Evolutionary conservation across 2,797 vertebrate species (phyloP).

Genomic region (Vireo griseus): DNA sequence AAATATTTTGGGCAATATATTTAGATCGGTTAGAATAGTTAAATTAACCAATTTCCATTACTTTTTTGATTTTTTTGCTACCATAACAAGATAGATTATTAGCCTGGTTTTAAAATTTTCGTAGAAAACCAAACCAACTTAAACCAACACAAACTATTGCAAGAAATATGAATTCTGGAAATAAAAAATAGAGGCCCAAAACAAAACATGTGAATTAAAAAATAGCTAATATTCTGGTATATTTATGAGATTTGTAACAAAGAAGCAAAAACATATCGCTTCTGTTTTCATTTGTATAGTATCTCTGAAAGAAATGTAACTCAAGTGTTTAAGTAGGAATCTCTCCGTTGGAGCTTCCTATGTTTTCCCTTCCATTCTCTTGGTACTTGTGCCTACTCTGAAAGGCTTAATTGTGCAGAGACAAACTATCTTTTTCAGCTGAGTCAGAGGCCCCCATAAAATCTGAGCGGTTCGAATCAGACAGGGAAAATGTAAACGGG

Average conservation of each 20-base stretch:
- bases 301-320: not conserved
- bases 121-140: not conserved
- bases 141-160: not conserved
- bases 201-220: not conserved
- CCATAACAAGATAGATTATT: not conserved
- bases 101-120: not conserved
- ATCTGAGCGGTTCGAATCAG: constrained; percentile 9
- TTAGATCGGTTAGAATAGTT: not conserved
- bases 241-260: not conserved
- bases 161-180: not conserved
- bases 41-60: not conserved
- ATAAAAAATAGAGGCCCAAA: not conserved
- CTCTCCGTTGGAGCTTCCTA: not conserved
- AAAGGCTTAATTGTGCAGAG: constrained; percentile 1
- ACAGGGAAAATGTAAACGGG: constrained; percentile 53
- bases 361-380: not conserved
- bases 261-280: not conserved
- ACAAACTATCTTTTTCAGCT: not conserved
- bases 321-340: not conserved
- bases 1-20: not conserved
- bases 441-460: constrained; percentile 40
- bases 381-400: not conserved
- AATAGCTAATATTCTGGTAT: not conserved
- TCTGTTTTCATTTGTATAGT: not conserved
- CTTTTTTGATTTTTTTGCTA: not conserved